Conservation (phyloP, 2,888 invertebrate species). For the Adineta ricciae region DNA sequence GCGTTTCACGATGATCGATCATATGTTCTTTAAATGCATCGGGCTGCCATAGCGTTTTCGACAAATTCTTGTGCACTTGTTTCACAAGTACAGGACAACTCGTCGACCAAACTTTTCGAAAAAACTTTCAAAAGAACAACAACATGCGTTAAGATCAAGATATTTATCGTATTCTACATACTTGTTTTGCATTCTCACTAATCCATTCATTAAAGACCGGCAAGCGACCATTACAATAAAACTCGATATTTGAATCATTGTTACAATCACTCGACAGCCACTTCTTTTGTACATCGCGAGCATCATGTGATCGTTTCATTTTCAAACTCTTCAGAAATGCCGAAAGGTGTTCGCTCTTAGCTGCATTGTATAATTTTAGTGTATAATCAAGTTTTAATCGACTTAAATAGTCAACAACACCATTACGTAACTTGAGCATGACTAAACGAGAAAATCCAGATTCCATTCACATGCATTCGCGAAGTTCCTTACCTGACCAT, state of each 20-base stretch:
- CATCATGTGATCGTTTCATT: neutral
- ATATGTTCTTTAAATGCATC: conserved; percentile 80
- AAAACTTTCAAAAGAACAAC: neutral
- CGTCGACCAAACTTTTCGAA: conserved; percentile 23
- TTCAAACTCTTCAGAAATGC: neutral
- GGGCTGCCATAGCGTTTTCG: conserved; percentile 75
- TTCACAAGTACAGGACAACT: conserved; percentile 72
- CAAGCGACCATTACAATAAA: conserved; percentile 11
- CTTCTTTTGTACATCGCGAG: neutral
- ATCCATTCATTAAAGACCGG: conserved; percentile 18
- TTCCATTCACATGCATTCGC: neutral
- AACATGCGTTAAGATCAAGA: neutral
- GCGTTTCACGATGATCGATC: conserved; percentile 57
- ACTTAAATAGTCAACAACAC: neutral
- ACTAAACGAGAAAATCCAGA: neutral
- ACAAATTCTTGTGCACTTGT: conserved; percentile 67
- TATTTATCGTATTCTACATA: neutral
- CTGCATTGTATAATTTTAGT: neutral
- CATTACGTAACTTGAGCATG: neutral
- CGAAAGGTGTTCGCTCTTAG: neutral
- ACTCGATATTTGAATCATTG: conserved; percentile 9
- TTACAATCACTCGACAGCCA: neutral
- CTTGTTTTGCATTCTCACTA: neutral
- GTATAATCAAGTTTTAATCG: neutral
- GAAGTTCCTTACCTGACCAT: neutral